A percentile compares a stretch with the other conserved stretches of the same genome.
phyloP scores from a whole-genome alignment of 2,888 invertebrate genomes.

The Epinotia bilunana region DNA sequence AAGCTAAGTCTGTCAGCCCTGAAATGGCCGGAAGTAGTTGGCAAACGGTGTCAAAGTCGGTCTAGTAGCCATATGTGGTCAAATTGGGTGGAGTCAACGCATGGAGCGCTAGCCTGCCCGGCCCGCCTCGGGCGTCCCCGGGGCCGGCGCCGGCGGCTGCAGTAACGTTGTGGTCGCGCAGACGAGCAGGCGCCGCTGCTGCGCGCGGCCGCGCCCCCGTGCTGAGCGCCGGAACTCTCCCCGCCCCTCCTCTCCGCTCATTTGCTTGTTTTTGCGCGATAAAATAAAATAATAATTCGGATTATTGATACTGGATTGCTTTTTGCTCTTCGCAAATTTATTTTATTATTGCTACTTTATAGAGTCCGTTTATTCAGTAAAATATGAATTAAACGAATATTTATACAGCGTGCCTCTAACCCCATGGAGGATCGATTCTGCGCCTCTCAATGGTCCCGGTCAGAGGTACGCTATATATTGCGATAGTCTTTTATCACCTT shows the following conservation, averaged over 20 bases:
- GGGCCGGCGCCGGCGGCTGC: too few species aligned
- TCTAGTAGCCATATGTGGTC: not conserved
- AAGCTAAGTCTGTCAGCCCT: too few species aligned
- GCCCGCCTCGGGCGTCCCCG: not conserved
- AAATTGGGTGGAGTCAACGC: slow-evolving; percentile 1
- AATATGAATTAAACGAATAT: not conserved
- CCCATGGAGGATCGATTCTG: too few species aligned
- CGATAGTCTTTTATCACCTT: too few species aligned
- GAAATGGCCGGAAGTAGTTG: too few species aligned
- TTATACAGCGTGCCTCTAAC: too few species aligned
- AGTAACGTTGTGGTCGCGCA: slow-evolving; percentile 62
- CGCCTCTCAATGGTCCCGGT: too few species aligned
- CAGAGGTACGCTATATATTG: too few species aligned
- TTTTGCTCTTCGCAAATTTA: not conserved
- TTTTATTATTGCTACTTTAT: not conserved
- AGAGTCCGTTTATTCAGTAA: not conserved
- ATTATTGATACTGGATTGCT: not conserved
- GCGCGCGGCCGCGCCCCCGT: slow-evolving; percentile 64
- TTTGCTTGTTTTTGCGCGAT: not conserved
- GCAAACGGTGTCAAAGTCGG: too few species aligned
- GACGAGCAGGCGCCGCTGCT: slow-evolving; percentile 80
- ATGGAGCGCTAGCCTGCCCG: slow-evolving; percentile 12
- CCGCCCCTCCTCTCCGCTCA: slow-evolving; percentile 22
- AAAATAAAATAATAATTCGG: not conserved
- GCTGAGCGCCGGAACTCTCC: slow-evolving; percentile 59